A percentile compares a stretch with the other conserved stretches of the same genome.
Conservation (phyloP, 1,140 invertebrate species). For the Campoletis sonorensis region DNA sequence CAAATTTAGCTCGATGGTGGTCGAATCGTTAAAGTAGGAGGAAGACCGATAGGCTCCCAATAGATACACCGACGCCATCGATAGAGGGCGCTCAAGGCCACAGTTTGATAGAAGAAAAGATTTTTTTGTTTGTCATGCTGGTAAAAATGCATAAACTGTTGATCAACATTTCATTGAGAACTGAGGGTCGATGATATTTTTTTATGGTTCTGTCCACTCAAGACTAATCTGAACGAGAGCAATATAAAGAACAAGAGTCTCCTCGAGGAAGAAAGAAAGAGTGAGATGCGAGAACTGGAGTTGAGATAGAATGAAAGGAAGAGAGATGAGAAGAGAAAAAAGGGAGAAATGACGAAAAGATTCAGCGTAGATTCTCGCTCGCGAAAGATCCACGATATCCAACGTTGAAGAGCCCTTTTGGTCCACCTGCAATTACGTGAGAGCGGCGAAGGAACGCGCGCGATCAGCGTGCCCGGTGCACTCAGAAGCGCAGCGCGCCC, state of each 20-base stretch:
- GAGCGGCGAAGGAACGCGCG: slow-evolving; percentile 40
- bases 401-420: slow-evolving; percentile 47
- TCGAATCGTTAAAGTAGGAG: not conserved
- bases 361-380: slow-evolving; percentile 38
- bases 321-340: not conserved
- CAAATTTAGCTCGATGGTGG: slow-evolving; percentile 19
- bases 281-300: too few species aligned
- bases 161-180: not conserved
- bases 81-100: not conserved
- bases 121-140: not conserved
- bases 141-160: not conserved
- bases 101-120: not conserved
- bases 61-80: not conserved
- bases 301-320: not conserved
- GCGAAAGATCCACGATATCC: slow-evolving; percentile 42
- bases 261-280: too few species aligned
- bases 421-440: slow-evolving; percentile 52
- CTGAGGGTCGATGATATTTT: not conserved
- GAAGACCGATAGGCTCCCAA: not conserved
- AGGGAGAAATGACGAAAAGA: slow-evolving; percentile 16
- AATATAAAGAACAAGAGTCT: slow-evolving; percentile 1
- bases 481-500: slow-evolving; percentile 47
- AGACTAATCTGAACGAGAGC: slow-evolving; percentile 2
- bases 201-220: not conserved
- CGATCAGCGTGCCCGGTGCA: slow-evolving; percentile 49